These are phyloP conservation scores for Eupithecia tripunctaria DNA, from an alignment of 2,888 invertebrate species.

Conservation along the genomic window DNA sequence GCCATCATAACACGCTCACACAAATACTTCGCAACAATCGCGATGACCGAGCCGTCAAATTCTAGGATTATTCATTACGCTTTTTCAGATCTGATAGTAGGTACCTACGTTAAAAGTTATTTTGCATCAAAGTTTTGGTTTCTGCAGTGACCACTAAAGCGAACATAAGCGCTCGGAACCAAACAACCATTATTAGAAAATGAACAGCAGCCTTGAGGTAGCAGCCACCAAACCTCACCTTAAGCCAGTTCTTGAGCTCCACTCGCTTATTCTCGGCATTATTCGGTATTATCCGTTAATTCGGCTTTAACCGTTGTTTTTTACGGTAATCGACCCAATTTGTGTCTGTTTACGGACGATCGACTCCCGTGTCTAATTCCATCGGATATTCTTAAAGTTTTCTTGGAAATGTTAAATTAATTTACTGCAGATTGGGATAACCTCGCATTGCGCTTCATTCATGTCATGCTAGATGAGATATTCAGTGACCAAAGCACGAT, in stretches of 20 bases:
- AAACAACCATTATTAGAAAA: neutral
- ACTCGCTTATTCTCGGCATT: constrained; percentile 46
- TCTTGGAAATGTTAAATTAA: constrained; percentile 22
- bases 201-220: constrained; percentile 5
- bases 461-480: neutral
- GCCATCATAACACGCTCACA: neutral
- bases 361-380: constrained; percentile 50
- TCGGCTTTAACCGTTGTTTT: constrained; percentile 51
- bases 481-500: neutral
- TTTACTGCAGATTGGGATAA: constrained; percentile 27
- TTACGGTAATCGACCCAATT: constrained; percentile 55
- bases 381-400: constrained; percentile 23
- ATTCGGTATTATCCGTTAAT: constrained; percentile 57
- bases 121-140: neutral
- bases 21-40: neutral
- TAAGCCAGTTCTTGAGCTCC: constrained; percentile 21
- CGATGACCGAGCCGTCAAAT: neutral
- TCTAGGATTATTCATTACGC: neutral
- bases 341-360: constrained; percentile 52
- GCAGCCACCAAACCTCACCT: constrained; percentile 17
- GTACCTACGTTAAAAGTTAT: neutral
- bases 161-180: neutral
- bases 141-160: neutral
- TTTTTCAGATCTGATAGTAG: neutral
- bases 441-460: neutral